These are phyloP conservation scores for Albula goreensis DNA, from an alignment of 2,113 vertebrate species.

Conservation along the genomic window DNA sequence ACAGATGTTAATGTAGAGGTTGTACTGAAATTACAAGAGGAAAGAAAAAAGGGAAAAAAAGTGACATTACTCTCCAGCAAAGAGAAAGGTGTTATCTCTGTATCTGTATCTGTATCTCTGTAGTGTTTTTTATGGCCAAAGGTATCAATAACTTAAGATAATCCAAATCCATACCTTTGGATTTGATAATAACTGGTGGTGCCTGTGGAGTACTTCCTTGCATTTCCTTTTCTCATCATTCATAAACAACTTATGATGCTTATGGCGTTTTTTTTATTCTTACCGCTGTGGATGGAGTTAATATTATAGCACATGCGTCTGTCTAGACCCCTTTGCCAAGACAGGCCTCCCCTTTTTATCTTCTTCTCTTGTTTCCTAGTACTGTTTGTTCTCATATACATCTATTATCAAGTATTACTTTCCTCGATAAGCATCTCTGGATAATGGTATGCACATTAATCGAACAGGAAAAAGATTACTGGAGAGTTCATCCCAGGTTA, in stretches of 20 bases:
- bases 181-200: no score
- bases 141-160: no score
- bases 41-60: neutral
- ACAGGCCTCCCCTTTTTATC: slow-evolving; percentile 38
- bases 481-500: neutral
- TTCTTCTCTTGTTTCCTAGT: slow-evolving; percentile 37
- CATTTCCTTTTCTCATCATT: neutral
- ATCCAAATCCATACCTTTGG: no score
- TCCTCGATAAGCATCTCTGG: neutral
- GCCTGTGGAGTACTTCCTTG: no score
- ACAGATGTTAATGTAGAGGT: slow-evolving; percentile 14
- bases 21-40: neutral
- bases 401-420: neutral
- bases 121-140: no score
- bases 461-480: neutral
- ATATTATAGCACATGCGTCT: slow-evolving; percentile 30
- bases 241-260: slow-evolving; percentile 52
- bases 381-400: neutral
- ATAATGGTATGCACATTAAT: neutral
- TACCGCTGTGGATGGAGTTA: slow-evolving; percentile 35
- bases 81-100: neutral
- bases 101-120: no score
- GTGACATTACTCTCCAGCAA: neutral
- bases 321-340: slow-evolving; percentile 32
- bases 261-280: no score